These are phyloP conservation scores for Dryadula phaetusa DNA, from an alignment of 2,888 invertebrate genomes.

Conservation along the genomic window DNA sequence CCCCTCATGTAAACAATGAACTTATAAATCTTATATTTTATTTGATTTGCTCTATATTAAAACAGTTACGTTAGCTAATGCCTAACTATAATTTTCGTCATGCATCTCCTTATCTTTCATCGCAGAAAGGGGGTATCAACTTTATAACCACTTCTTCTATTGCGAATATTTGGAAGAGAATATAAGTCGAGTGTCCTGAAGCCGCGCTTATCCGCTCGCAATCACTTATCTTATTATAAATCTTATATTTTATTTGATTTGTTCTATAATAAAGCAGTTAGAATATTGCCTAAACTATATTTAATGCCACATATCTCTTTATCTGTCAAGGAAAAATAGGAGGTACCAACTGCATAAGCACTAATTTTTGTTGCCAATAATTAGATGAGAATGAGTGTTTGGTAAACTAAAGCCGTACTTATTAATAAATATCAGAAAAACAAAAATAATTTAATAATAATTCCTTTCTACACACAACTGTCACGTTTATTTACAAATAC, in stretches of 20 bases:
- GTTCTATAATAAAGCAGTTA: background rate
- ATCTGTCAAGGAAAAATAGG: background rate
- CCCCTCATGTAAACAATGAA: slow-evolving; percentile 26
- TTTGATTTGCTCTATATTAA: background rate
- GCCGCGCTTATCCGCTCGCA: too few relatives aligned
- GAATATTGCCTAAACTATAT: background rate
- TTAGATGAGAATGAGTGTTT: too few relatives aligned
- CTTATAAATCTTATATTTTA: slow-evolving; percentile 26
- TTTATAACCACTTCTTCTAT: background rate
- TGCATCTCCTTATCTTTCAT: background rate
- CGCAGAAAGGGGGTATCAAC: background rate
- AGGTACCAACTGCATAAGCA: background rate
- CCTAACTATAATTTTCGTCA: background rate
- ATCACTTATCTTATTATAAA: too few relatives aligned
- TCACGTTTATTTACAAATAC: too few relatives aligned
- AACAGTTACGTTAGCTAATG: background rate
- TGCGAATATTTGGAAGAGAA: too few relatives aligned
- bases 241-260: slow-evolving; percentile 18
- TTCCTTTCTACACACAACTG: too few relatives aligned
- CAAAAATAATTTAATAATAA: too few relatives aligned
- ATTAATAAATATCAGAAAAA: too few relatives aligned
- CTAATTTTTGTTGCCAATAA: too few relatives aligned
- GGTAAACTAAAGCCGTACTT: too few relatives aligned
- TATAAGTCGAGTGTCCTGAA: too few relatives aligned
- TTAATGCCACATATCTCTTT: background rate